Conservation (phyloP, 1,140 invertebrate species). For the Subanguina moxae region DNA sequence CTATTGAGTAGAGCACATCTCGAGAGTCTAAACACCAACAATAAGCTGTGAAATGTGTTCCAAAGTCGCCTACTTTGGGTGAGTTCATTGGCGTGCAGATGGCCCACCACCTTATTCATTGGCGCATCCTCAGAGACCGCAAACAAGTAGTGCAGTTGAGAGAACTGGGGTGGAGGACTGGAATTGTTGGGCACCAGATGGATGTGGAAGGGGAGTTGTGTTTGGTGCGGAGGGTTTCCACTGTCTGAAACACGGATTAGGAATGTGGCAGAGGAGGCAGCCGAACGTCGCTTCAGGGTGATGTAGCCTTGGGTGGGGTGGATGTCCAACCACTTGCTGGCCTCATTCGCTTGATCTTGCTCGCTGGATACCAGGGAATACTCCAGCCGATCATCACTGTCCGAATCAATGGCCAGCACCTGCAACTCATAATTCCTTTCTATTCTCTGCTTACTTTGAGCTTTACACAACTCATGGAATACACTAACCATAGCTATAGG, state of each 20-base stretch:
- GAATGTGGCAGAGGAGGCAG: slow-evolving; percentile 8
- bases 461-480: no score
- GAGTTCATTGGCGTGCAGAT: not conserved
- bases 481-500: not conserved
- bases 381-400: slow-evolving; percentile 45
- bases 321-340: slow-evolving; percentile 25
- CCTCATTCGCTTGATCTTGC: not conserved
- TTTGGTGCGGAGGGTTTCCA: slow-evolving; percentile 49
- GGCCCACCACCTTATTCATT: slow-evolving; percentile 65
- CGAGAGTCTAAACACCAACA: slow-evolving; percentile 7
- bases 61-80: not conserved
- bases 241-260: slow-evolving; percentile 42
- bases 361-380: slow-evolving; percentile 43
- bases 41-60: no score
- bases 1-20: slow-evolving; percentile 31
- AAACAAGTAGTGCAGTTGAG: slow-evolving; percentile 73
- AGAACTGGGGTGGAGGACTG: slow-evolving; percentile 78
- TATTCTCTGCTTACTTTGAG: no score
- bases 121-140: slow-evolving; percentile 77
- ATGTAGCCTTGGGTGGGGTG: slow-evolving; percentile 35
- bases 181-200: slow-evolving; percentile 66
- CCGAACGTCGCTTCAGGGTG: slow-evolving; percentile 21
- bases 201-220: slow-evolving; percentile 21
- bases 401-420: slow-evolving; percentile 47
- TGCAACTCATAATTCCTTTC: no score